Conservation (phyloP, 2,888 invertebrate species). For the Antheraea assamensis region DNA sequence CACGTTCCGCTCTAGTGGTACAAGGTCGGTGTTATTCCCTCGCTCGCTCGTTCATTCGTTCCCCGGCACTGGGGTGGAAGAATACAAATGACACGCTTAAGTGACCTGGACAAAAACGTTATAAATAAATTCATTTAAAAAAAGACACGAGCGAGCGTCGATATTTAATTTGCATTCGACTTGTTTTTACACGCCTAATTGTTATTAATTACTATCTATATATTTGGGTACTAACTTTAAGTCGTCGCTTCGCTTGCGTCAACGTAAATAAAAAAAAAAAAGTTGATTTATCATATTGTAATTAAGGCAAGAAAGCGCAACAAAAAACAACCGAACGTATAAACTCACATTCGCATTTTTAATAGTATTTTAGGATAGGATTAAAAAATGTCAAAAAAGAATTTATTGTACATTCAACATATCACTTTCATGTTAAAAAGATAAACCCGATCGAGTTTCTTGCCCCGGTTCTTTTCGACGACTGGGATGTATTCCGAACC, state of each 20-base stretch:
- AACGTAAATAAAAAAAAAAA: too few relatives aligned
- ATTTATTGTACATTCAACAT: slow-evolving; percentile 3
- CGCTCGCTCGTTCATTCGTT: slow-evolving; percentile 44
- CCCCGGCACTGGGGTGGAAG: slow-evolving; percentile 45
- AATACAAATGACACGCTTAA: slow-evolving; percentile 22
- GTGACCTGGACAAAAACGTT: slow-evolving; percentile 1
- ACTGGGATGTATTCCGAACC: too few relatives aligned
- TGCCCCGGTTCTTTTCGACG: too few relatives aligned
- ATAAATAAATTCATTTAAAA: slow-evolving; percentile 6
- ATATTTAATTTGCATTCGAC: not conserved
- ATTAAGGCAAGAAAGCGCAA: too few relatives aligned
- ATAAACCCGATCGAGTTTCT: too few relatives aligned
- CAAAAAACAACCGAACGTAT: too few relatives aligned
- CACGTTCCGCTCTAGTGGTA: slow-evolving; percentile 53
- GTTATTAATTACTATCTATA: too few relatives aligned
- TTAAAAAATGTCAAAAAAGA: not conserved
- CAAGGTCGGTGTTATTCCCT: slow-evolving; percentile 69
- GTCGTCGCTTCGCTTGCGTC: too few relatives aligned
- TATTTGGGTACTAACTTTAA: too few relatives aligned
- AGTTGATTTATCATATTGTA: too few relatives aligned
- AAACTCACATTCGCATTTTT: not conserved
- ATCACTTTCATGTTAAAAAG: too few relatives aligned
- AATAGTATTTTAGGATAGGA: too few relatives aligned
- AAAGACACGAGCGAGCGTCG: not conserved
- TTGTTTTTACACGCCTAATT: not conserved